These are phyloP conservation scores for Helicolenus hilgendorfi DNA, from an alignment of 2,797 vertebrate species.

Conservation along the genomic window DNA sequence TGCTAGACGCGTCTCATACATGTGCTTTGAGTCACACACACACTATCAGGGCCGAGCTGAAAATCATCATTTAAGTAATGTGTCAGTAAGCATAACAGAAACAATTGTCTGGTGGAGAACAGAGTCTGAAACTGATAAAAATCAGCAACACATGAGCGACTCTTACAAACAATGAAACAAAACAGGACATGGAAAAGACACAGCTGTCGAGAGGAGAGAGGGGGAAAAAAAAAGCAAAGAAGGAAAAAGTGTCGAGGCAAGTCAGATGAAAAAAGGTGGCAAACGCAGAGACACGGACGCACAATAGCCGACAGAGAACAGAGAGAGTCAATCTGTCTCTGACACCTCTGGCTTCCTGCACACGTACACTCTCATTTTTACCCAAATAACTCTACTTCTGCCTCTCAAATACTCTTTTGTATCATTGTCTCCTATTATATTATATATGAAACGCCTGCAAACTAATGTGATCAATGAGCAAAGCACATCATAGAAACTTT, in stretches of 20 bases:
- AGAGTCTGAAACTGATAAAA: constrained; percentile 55
- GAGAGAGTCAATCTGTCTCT: constrained; percentile 68
- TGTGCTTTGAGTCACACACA: constrained; percentile 47
- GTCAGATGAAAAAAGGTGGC: constrained; percentile 72
- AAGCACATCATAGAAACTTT: constrained; percentile 29
- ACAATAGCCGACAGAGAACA: constrained; percentile 73
- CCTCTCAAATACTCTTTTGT: constrained; percentile 58
- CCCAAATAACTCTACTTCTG: constrained; percentile 54
- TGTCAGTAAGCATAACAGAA: constrained; percentile 64
- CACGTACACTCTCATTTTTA: constrained; percentile 27
- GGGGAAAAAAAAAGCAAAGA: constrained; percentile 12
- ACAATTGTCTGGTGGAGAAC: constrained; percentile 47
- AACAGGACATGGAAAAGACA: constrained; percentile 75
- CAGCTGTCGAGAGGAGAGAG: constrained; percentile 54
- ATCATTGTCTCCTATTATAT: constrained; percentile 45
- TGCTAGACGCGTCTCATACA: constrained; percentile 56
- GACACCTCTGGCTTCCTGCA: constrained; percentile 79
- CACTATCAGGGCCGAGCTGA: background rate
- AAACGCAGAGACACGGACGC: constrained; percentile 61
- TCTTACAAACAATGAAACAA: constrained; percentile 66
- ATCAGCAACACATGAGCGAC: constrained; percentile 54
- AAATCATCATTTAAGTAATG: constrained; percentile 55
- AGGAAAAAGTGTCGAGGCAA: constrained; percentile 69
- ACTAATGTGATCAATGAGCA: constrained; percentile 44
- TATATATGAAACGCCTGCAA: constrained; percentile 56